Percentiles rank a stretch among this genome's conserved stretches.
Conservation (phyloP, 30 jellyfish, hydroid and myxozoan species). For the Morbakka virulenta region DNA sequence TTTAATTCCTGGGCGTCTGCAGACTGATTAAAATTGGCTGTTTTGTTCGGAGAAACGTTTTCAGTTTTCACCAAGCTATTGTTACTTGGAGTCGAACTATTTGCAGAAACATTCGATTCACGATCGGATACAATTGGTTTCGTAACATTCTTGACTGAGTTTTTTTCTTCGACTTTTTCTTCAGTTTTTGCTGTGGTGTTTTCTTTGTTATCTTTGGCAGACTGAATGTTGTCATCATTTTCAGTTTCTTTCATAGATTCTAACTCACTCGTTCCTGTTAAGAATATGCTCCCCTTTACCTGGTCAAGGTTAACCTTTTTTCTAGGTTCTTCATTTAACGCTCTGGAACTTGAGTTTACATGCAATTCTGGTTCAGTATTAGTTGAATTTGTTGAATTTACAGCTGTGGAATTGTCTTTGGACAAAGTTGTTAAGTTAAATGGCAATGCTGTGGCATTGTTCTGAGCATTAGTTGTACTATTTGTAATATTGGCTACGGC, state of each 20-base stretch:
- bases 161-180: neutral
- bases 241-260: neutral
- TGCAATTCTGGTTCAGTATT: neutral
- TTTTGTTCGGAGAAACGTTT: too few species aligned
- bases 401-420: neutral
- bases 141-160: neutral
- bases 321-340: neutral
- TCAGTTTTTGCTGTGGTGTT: neutral
- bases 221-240: neutral
- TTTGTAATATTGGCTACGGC: neutral
- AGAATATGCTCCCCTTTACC: neutral
- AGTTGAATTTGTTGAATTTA: neutral
- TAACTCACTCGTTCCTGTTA: neutral
- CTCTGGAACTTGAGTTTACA: neutral
- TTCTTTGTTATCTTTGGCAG: neutral
- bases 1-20: neutral
- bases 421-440: too few species aligned
- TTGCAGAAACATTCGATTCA: neutral
- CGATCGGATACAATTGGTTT: neutral
- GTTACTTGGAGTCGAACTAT: neutral
- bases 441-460: neutral
- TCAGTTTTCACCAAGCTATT: too few species aligned
- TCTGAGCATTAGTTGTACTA: neutral
- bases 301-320: neutral
- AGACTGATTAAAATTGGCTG: neutral